Base-by-base conservation (phyloP, 2,113 vertebrate species). In the Pteruthius melanotis region DNA sequence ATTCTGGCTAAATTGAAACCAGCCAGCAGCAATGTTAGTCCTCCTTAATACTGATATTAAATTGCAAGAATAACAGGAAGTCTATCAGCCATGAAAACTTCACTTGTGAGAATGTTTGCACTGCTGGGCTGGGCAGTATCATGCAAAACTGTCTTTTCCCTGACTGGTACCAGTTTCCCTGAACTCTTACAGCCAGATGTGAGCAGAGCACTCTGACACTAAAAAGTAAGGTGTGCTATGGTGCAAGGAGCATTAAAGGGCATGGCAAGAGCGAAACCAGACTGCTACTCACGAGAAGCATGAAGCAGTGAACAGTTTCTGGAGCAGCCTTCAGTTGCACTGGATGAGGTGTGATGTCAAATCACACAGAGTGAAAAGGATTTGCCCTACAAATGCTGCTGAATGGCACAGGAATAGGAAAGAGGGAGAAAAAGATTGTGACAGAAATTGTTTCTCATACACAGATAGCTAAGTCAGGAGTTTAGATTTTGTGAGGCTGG, bases 1-100 rank as follows among this genome's bases (percentile, higher is more conserved):
- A 56, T 60, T 64, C 72, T 60, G 64, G 59, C 42, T 35, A 39
- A 86, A 35, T 0, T 70, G 47, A 94, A 96, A 89, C 18, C 22
- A 86, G 15, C 26, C 14, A 83, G 35, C 21, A 92, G 71, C 47
- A 49, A 22, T 0, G 0, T 59, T 79, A 89, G 64, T 64, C 52
- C 47, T 81, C 80, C 69, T 83, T 72, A 90, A 92, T 26, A 53
- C 18, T 57, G n/a, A 75, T 53, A 71, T 61, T 90, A 90, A 93
- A 89, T 76, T 56, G 49, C 53, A 68, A 78, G 64, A 94, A 71
- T 69, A 93, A 84, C 90, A 94, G 90, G 79, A 96, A 96, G 72
- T 39, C 82, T 88, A 53, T 87, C 80, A 93, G 69, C 72, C 72
- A 64, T 76, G 65, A 96, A 83, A 96, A 75, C 30, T 77, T 87